These are phyloP conservation scores for Manis crassicaudata DNA, from an alignment of 2,797 vertebrate species.

Conservation along the genomic window DNA sequence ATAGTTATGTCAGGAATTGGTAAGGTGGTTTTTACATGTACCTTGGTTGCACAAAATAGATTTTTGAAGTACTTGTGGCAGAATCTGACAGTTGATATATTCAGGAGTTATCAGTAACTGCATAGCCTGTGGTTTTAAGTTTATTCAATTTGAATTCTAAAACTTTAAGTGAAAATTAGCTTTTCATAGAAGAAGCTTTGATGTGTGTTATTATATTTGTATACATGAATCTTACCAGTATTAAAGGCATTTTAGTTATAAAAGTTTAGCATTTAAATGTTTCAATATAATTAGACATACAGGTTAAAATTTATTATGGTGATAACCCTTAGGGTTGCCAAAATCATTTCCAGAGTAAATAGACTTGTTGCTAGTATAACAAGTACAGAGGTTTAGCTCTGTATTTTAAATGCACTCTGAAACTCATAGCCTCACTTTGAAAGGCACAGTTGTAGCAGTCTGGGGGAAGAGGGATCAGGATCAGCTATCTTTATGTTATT, in stretches of 20 bases:
- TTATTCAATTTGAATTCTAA: conserved; percentile 26
- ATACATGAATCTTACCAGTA: neutral
- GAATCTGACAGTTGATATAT: neutral
- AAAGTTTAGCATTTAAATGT: conserved; percentile 12
- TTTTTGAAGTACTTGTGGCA: conserved; percentile 45
- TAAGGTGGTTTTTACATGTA: neutral
- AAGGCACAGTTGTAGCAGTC: neutral
- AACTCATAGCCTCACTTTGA: neutral
- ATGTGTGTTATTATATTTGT: neutral
- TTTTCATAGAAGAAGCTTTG: neutral
- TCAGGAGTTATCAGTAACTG: conserved; percentile 33
- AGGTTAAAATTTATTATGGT: conserved; percentile 34
- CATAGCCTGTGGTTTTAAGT: conserved; percentile 46
- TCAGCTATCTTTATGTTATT: neutral
- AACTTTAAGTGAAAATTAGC: conserved; percentile 52
- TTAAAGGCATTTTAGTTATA: neutral
- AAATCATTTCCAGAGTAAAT: neutral
- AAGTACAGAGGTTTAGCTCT: neutral
- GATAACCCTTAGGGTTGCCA: neutral
- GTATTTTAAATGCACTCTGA: neutral
- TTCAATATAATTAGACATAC: conserved; percentile 15
- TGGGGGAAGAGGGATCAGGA: neutral
- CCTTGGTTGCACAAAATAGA: conserved; percentile 34
- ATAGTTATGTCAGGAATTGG: neutral
- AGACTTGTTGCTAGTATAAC: neutral